These are phyloP conservation scores for Caenorhabditis auriculariae DNA, from an alignment of 2,888 invertebrate species.

Conservation along the genomic window DNA sequence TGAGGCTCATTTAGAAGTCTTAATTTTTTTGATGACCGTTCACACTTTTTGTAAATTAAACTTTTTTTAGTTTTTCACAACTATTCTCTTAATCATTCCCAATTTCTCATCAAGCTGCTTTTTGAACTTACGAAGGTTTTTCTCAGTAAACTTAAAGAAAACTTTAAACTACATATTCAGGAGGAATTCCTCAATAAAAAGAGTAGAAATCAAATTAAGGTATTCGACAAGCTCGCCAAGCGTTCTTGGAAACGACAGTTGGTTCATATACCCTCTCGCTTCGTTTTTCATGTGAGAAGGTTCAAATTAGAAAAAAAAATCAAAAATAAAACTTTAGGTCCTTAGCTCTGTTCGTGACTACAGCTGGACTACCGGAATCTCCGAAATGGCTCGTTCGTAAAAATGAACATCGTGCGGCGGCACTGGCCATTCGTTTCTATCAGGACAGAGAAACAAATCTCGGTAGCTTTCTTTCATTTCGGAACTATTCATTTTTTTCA, in stretches of 20 bases:
- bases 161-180: too few species aligned
- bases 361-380: conserved; percentile 27
- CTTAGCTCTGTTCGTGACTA: conserved; percentile 8
- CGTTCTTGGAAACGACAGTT: conserved; percentile 14
- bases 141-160: too few species aligned
- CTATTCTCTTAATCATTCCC: too few species aligned
- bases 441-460: conserved; percentile 12
- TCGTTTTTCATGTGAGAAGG: conserved; percentile 4
- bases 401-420: conserved; percentile 24
- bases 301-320: background rate
- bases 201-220: too few species aligned
- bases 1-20: too few species aligned
- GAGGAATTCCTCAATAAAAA: background rate
- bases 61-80: too few species aligned
- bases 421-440: conserved; percentile 14
- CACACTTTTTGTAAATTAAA: background rate
- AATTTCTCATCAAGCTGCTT: too few species aligned
- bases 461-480: background rate
- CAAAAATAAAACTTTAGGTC: conserved; percentile 14
- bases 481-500: background rate
- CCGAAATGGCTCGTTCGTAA: conserved; percentile 34
- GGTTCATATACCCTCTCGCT: conserved; percentile 17
- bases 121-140: too few species aligned
- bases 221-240: conserved; percentile 11
- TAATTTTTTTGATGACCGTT: too few species aligned